Evolutionary conservation across 2,113 vertebrate genomes (phyloP), one percentile per base, ranked within the genome.

Genomic region (Eulemur macaco): DNA sequence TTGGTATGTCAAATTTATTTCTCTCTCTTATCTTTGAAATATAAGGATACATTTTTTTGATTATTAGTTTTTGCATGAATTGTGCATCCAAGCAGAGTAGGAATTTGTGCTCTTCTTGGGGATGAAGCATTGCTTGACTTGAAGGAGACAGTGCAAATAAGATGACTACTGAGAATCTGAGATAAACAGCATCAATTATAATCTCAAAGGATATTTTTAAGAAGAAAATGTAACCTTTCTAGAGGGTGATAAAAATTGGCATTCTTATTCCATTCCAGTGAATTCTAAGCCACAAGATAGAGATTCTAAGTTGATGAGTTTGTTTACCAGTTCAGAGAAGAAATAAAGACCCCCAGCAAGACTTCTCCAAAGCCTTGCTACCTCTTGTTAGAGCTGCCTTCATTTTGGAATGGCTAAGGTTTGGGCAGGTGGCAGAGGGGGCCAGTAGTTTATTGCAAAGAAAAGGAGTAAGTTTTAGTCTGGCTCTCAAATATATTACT

Each of bases 1-100:
- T 96, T 42, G 97, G 98, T 98, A 97, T 1, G 96, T 95, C 31
- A 10, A 1, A 88, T 77, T 86, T 69, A 50, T 50, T 90, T 64
- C 39, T 77, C 25, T 64, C 29, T 50, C 37, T 74, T 34, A 54
- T 56, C 47, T 42, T 86, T 58, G 69, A 54, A 21, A 54, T 37
- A 25, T 2, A 23, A 66, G 9, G 56, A 20, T 25, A 20, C 7
- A 1, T 34, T 84, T 27, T 45, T 87, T 86, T 58, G 78, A 15
- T 69, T 73, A 9, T 39, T 78, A 91, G 73, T 87, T 69, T 17
- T 94, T 78, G 68, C 27, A 18, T 29, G 8, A 80, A 23, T 54
- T 68, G 23, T 87, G 3, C 21, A 73, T 50, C 5, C 5, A 47
- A 47, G 31, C 34, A 11, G 20, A 88, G 20, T 52, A 54, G 60